Base-by-base conservation (phyloP, 2,797 vertebrate genomes). In the Tympanoctomys barrerae region DNA sequence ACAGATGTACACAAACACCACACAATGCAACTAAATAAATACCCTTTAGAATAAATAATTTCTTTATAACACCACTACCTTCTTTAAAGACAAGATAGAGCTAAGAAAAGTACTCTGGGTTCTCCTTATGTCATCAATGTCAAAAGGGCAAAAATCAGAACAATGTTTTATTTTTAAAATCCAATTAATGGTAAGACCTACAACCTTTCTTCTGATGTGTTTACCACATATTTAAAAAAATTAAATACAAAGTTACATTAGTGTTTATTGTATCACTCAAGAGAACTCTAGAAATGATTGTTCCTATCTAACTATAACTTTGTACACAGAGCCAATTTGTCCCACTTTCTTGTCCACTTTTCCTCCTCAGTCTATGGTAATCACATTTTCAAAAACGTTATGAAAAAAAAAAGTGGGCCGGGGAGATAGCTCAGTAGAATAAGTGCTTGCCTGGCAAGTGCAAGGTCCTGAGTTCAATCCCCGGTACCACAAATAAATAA, bases 121-220 rank as follows among this genome's bases (percentile, higher is more conserved):
- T 94, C 70, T 92, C 90, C 97, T 88, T 42, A 79, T 94, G 80
- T 95, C 66, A 97, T 97, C 97, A 98, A 68, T 64, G 97, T 87
- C 88, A 97, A 95, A 94, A 95, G 85, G 71, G 64, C 70, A 95
- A 97, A 91, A 97, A 83, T 13, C 5, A 90, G 97, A 92, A 97
- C 86, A 97, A 89, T 92, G 80, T 89, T 97, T 97, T 90, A 88
- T 78, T 82, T 98, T 98, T 98, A 96, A 97, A 97, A 95, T 98
- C 94, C 96, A 98, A 97, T 98, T 98, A 98, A 98, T 95, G 96
- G 46, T 96, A 98, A 97, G 95, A 98, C 95, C 96, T 97, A 98
- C 91, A 98, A 97, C 95, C 95, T 98, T 96, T 97, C 95, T 98
- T 97, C 97, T 97, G 95, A 82, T 97, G 93, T 96, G 90, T 97